A percentile compares a stretch with the other conserved stretches of the same genome.
These are phyloP conservation scores for Pemphigus obesinymphae DNA, from an alignment of 1,140 invertebrate species.

Conservation along the genomic window DNA sequence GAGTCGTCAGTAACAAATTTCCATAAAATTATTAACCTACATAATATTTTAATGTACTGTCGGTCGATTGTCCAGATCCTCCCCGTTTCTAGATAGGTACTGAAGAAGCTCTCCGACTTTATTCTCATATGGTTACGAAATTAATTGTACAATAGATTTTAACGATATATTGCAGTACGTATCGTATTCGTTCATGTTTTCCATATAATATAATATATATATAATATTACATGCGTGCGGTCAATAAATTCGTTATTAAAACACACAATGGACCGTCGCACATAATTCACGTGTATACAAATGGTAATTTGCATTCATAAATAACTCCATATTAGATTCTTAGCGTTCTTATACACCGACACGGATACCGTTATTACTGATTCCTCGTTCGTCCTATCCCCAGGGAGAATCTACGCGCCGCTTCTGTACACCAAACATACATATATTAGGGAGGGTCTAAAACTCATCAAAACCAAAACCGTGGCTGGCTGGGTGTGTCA, in stretches of 20 bases:
- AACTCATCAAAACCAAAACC: background rate
- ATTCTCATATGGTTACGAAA: too few species aligned
- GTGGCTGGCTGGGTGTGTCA: too few species aligned
- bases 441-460: background rate
- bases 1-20: too few species aligned
- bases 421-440: background rate
- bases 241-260: background rate
- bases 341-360: background rate
- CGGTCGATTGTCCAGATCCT: too few species aligned
- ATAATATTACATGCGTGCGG: background rate
- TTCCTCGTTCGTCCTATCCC: background rate
- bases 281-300: background rate
- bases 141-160: too few species aligned
- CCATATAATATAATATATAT: background rate
- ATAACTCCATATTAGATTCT: background rate
- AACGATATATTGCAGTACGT: too few species aligned
- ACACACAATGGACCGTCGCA: background rate
- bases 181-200: too few species aligned
- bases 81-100: too few species aligned
- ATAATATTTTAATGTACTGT: too few species aligned
- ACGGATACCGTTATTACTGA: background rate
- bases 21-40: too few species aligned
- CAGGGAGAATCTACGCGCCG: background rate
- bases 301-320: background rate
- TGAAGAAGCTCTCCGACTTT: too few species aligned